These are phyloP conservation scores for Cosmia pyralina DNA, from an alignment of 2,888 invertebrate genomes.

Conservation along the genomic window DNA sequence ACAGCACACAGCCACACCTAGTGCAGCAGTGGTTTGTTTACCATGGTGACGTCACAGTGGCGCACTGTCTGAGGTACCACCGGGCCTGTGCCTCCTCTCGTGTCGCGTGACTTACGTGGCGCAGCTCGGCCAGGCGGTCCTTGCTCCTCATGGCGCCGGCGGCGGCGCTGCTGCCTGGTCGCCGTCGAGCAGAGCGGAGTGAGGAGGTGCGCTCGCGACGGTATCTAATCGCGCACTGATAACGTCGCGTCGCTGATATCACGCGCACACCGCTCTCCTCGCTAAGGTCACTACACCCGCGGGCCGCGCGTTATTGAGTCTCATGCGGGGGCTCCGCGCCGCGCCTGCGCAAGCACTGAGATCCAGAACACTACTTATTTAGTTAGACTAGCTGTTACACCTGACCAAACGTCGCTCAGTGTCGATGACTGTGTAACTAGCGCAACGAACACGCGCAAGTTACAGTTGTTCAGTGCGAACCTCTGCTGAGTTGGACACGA, in stretches of 20 bases:
- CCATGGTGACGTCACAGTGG: slow-evolving; percentile 47
- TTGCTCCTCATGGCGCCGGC: slow-evolving; percentile 79
- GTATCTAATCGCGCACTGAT: slow-evolving; percentile 83
- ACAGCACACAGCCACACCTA: slow-evolving; percentile 20
- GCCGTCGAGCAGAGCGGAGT: slow-evolving; percentile 90
- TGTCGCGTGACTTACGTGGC: slow-evolving; percentile 78
- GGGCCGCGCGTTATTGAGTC: slow-evolving; percentile 26
- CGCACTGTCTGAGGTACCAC: not conserved
- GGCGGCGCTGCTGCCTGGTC: slow-evolving; percentile 25
- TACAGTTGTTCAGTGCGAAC: too few species aligned
- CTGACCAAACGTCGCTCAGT: too few species aligned
- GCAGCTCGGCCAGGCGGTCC: slow-evolving; percentile 85
- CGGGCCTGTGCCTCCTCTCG: too few species aligned
- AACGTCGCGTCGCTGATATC: slow-evolving; percentile 66
- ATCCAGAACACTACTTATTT: too few species aligned
- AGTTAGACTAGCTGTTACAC: too few species aligned
- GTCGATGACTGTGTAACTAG: too few species aligned
- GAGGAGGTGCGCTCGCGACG: slow-evolving; percentile 75
- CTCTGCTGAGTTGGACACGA: too few species aligned
- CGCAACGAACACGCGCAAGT: too few species aligned
- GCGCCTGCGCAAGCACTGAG: slow-evolving; percentile 19
- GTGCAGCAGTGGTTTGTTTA: slow-evolving; percentile 50
- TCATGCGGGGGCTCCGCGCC: slow-evolving; percentile 36
- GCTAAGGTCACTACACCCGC: slow-evolving; percentile 47
- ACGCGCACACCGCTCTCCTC: slow-evolving; percentile 41